These are phyloP conservation scores for Heterodera filipjevi DNA, from an alignment of 2,888 invertebrate genomes.

Conservation along the genomic window DNA sequence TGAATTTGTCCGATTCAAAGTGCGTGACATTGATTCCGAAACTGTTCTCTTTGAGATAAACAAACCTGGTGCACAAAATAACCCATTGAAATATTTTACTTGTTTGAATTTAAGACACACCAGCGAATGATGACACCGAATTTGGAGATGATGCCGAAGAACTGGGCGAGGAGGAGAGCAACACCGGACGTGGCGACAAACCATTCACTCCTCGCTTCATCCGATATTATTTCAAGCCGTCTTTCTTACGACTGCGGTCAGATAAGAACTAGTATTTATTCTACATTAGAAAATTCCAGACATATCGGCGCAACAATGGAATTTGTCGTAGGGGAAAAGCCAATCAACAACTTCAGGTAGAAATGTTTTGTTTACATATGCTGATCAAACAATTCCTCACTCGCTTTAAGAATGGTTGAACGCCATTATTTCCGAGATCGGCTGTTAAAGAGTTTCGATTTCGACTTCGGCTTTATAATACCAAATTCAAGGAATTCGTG, in stretches of 20 bases:
- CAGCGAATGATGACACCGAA: conserved; percentile 2
- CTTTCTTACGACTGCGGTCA: conserved; percentile 74
- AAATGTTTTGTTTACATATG: too few species aligned
- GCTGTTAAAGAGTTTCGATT: conserved; percentile 93
- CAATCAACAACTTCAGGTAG: conserved; percentile 90
- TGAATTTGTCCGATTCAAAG: conserved; percentile 94
- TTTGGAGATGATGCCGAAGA: conserved; percentile 1
- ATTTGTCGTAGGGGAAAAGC: conserved; percentile 88
- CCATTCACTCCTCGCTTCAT: conserved; percentile 76
- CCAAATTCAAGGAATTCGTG: conserved; percentile 95
- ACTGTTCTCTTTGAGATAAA: conserved; percentile 92
- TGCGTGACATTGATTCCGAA: conserved; percentile 85
- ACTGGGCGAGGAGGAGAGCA: conserved; percentile 35
- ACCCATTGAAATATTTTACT: conserved; percentile 18
- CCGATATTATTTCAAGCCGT: conserved; percentile 97
- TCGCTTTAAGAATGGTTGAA: conserved; percentile 42
- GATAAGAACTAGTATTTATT: conserved; percentile 6
- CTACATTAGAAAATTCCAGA: conserved; percentile 71
- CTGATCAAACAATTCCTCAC: background rate
- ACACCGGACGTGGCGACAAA: conserved; percentile 41
- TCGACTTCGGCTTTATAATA: conserved; percentile 99
- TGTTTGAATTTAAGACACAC: background rate
- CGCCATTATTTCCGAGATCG: conserved; percentile 75
- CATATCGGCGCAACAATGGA: conserved; percentile 98
- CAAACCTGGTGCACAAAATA: conserved; percentile 72